Evolutionary conservation across 2,888 invertebrate species (phyloP).

Genomic region (Myathropa florea): DNA sequence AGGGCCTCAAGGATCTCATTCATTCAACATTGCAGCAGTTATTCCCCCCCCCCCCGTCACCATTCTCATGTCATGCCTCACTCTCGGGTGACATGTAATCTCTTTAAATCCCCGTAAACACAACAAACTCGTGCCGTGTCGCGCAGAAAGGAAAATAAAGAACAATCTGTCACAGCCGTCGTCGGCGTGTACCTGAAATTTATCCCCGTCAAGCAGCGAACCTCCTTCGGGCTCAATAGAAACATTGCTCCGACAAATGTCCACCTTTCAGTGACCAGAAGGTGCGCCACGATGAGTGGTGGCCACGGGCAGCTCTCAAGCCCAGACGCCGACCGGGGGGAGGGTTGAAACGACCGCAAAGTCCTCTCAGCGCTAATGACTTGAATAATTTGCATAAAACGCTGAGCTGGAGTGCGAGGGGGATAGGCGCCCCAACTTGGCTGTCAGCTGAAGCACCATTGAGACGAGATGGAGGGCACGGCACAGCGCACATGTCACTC

Average conservation of each 20-base stretch:
- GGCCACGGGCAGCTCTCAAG: neutral
- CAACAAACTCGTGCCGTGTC: neutral
- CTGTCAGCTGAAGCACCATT: constrained; percentile 22
- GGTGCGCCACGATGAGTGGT: neutral
- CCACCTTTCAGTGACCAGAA: neutral
- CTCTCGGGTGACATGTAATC: neutral
- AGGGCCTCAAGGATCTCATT: neutral
- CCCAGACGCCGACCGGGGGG: neutral
- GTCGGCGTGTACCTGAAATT: neutral
- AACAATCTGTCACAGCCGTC: neutral
- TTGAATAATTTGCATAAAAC: neutral
- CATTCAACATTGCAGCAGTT: neutral
- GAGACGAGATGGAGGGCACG: neutral
- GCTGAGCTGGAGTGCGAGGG: neutral
- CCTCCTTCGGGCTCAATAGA: constrained; percentile 3
- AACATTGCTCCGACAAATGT: constrained; percentile 37
- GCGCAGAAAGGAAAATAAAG: neutral
- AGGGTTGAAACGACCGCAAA: neutral
- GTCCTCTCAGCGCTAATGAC: neutral
- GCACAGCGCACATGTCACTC: constrained; percentile 15
- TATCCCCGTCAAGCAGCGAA: neutral
- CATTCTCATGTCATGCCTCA: neutral
- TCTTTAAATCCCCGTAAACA: neutral
- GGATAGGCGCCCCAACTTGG: neutral
- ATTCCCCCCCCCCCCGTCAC: neutral